Evolutionary conservation across 2,888 invertebrate genomes (phyloP), one percentile per base, ranked within the genome.

Genomic region (Trileptium ribeirensis): DNA sequence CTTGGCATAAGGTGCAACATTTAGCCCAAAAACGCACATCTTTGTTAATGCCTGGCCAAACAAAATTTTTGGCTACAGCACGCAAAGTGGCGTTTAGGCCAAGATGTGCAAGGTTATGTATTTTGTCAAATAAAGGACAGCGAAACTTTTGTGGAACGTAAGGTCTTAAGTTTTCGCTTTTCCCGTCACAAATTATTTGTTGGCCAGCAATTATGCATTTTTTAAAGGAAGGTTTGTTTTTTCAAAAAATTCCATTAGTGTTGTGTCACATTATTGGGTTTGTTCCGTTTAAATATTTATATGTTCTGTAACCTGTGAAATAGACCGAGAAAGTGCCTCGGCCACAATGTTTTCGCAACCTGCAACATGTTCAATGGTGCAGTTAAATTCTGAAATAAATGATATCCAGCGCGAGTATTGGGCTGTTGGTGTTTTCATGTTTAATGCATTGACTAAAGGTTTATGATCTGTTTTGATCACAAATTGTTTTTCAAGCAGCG

Each of bases 371-470:
- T 70, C 31, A n/a, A 70, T 70, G 8, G 15, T 15, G 70, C 70
- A 70, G 64, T 64, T 64, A 64, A 64, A 70, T 70, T 70, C 70
- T 15, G 70, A 70, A 19, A 70, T 70, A 36, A 15, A 70, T 29
- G 70, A 70, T 70, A 70, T 33, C 70, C 70, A 70, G 15, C 70
- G 8, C 36, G 70, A 19, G 29, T 70, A 36, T 70, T 70, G 70
- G 3, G 70, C 33, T 8, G 70, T 15, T 8, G 70, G 70, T 15
- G 29, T 70, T 29, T 70, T 70, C 70, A 70, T 70, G 8, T 31
- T 70, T 19, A 70, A 29, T n/a, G 70, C 70, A 36, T 70, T 70
- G 70, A 70, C 70, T 15, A 70, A n/a, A 8, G 70, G 70, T 70
- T n/a, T 70, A 29, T 70, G 70, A 29, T 70, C 70, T 70, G 70